Evolutionary conservation across 1,140 invertebrate genomes (phyloP), one percentile per base, ranked within the genome.

Genomic region (Lepidurus apus): DNA sequence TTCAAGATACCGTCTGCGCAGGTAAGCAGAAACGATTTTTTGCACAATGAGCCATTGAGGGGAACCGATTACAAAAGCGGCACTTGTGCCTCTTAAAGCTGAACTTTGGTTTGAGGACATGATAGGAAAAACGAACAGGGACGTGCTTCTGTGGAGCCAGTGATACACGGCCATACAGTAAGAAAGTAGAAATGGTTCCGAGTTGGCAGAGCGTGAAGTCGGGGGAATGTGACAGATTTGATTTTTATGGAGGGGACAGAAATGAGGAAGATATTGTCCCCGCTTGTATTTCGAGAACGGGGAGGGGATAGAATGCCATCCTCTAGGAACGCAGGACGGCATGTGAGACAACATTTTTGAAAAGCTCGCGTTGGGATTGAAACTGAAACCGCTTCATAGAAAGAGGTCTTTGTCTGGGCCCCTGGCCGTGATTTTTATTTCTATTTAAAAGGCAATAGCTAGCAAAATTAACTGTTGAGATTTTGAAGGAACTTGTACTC

Each of bases 1-100:
- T 82, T 7, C 83, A 84, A 78, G 83, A 85, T 80, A 84, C 84
- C 5, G 80, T 84, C 10, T 85, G 84, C 80, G 75, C 83, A 17
- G 81, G 84, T 82, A 77, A 79, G 81, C 82, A 53, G 76, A 24
- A 42, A 42, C 65, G 13, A 7, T n/a, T 75, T 75, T 7, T 65
- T 7, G 7, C 17, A n/a, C 53, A 65, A 65, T 65, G 53, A 65
- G 53, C 21, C 8, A 13, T 7, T 65, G 17, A n/a, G 21, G 10
- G 13, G 21, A 21, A 9, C 21, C 21, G 53, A 65, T 65, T 65
- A 65, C 53, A 65, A 65, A 65, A 21, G 53, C 53, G 53, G 53
- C 6, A 65, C 17, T 65, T 65, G 53, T 65, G 17, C 53, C 10
- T 65, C 53, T 21, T n/a, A 21, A 65, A 11, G 13, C 21, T 65